phyloP scores from a whole-genome alignment of 2,888 invertebrate genomes.

The Thumatha senex region DNA sequence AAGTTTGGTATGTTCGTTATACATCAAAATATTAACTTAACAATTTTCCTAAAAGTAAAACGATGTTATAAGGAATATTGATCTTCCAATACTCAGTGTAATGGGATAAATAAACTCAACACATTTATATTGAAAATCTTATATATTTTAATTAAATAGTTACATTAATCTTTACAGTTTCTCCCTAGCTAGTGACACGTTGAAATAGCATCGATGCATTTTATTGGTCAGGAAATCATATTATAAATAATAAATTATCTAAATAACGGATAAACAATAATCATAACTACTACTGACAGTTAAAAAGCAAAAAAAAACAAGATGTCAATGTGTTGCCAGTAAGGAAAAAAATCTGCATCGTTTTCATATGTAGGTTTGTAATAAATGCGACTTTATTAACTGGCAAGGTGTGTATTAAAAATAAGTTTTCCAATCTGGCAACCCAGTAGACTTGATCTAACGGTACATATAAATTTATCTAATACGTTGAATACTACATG shows the following conservation, averaged over 20 bases:
- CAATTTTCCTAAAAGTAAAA: no score
- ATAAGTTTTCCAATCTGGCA: slow-evolving; percentile 35
- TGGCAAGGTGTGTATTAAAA: slow-evolving; percentile 22
- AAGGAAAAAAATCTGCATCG: slow-evolving; percentile 30
- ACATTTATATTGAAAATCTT: slow-evolving; percentile 72
- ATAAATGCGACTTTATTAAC: slow-evolving; percentile 41
- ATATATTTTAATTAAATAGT: slow-evolving; percentile 83
- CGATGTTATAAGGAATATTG: no score
- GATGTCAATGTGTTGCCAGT: slow-evolving; percentile 51
- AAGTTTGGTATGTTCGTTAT: no score
- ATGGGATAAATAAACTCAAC: slow-evolving; percentile 27
- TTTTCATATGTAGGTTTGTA: slow-evolving; percentile 7
- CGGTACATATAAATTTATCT: slow-evolving; percentile 52
- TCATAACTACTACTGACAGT: slow-evolving; percentile 60
- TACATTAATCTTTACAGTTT: slow-evolving; percentile 82
- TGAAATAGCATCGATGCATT: slow-evolving; percentile 76
- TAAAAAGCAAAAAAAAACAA: slow-evolving; percentile 53
- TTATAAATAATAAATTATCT: slow-evolving; percentile 79
- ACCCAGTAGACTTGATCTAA: slow-evolving; percentile 36
- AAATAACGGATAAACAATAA: slow-evolving; percentile 74
- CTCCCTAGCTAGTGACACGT: slow-evolving; percentile 79
- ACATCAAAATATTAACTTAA: no score
- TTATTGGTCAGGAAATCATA: slow-evolving; percentile 78
- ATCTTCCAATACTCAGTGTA: no score
- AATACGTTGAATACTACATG: slow-evolving; percentile 56